These are phyloP conservation scores for Eidolon dupreanum DNA, from an alignment of 2,797 vertebrate genomes.

Conservation along the genomic window DNA sequence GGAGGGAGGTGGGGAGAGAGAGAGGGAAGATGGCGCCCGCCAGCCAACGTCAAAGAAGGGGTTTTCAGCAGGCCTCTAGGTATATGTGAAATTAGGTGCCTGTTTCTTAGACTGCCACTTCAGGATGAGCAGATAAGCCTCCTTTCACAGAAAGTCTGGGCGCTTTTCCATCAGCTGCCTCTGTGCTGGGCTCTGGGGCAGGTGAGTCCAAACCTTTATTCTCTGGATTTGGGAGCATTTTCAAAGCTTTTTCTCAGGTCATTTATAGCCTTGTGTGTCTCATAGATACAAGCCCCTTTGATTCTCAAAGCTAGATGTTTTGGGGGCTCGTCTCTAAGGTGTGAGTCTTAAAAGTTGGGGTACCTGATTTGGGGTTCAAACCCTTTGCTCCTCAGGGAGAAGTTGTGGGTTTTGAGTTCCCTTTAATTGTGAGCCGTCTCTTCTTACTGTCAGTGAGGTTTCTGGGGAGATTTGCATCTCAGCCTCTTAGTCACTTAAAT, in stretches of 20 bases:
- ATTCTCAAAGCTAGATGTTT: neutral
- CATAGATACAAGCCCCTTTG: rapidly evolving
- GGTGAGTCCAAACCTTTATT: neutral
- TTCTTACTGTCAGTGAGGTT: neutral
- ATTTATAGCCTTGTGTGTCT: neutral
- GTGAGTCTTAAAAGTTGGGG: neutral
- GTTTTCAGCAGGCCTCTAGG: neutral
- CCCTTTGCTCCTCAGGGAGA: neutral
- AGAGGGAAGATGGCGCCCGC: rapidly evolving
- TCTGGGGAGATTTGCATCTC: neutral
- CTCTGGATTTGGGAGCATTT: too few relatives aligned
- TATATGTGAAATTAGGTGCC: too few relatives aligned
- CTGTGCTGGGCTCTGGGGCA: neutral
- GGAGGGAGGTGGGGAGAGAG: rapidly evolving
- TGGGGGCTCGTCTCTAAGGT: neutral
- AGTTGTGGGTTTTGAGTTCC: neutral
- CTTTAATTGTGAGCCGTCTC: too few relatives aligned
- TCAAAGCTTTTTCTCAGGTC: neutral
- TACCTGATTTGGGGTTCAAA: neutral
- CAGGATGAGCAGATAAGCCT: neutral
- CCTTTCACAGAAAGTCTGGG: neutral
- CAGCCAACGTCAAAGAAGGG: rapidly evolving
- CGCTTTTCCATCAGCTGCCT: neutral
- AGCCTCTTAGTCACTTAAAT: neutral
- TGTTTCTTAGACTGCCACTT: too few relatives aligned